Percentiles rank a stretch among this genome's conserved stretches.
Evolutionary conservation across 2,797 vertebrate genomes (phyloP).

Genomic region (Potorous gilbertii): DNA sequence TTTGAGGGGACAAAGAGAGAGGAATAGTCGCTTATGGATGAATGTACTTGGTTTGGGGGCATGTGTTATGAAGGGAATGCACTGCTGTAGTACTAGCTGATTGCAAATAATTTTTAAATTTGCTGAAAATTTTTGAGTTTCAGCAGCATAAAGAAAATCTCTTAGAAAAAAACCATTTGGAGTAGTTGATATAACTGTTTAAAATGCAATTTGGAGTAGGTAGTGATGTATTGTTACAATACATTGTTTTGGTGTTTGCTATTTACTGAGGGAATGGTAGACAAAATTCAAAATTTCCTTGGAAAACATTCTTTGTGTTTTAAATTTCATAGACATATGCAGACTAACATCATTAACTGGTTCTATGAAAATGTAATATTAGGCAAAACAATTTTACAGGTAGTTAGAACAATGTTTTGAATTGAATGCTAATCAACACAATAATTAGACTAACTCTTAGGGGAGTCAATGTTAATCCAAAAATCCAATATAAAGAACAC

Average conservation of each 20-base stretch:
- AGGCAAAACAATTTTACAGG: background rate
- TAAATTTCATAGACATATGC: background rate
- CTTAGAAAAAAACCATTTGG: conserved; percentile 13
- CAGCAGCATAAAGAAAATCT: conserved; percentile 36
- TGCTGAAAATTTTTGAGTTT: background rate
- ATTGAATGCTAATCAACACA: background rate
- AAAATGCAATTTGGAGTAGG: conserved; percentile 25
- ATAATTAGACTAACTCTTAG: background rate
- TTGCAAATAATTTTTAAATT: conserved; percentile 31
- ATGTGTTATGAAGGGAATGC: background rate
- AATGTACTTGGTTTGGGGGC: conserved; percentile 4
- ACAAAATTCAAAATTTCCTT: conserved; percentile 27
- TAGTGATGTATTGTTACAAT: background rate
- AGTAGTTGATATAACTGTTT: background rate
- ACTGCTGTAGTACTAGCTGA: background rate
- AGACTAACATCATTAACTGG: background rate
- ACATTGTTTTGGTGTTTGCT: background rate
- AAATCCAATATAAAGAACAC: background rate
- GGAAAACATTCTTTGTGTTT: conserved; percentile 11
- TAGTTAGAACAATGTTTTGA: background rate
- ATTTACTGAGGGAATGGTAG: background rate
- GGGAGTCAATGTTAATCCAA: background rate
- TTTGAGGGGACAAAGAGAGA: background rate
- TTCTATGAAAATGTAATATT: background rate
- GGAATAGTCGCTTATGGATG: background rate